Evolutionary conservation across 2,888 invertebrate genomes (phyloP).

Genomic region (Homarus gammarus): DNA sequence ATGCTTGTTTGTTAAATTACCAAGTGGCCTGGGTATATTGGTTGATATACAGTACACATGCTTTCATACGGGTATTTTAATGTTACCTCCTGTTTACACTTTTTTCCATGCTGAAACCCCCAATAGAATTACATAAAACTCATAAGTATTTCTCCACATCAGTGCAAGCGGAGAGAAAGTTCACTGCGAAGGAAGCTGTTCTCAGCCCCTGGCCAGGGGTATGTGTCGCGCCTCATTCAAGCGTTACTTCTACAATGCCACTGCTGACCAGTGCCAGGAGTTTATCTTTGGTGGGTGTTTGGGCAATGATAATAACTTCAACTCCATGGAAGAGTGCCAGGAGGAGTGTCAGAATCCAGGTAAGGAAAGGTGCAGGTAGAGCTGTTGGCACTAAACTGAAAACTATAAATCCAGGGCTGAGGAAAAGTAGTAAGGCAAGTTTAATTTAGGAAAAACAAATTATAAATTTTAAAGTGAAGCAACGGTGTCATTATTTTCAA

Average conservation of each 20-base stretch:
- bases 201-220: conserved; percentile 77
- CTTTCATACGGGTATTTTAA: no score
- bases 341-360: conserved; percentile 66
- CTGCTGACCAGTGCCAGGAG: conserved; percentile 70
- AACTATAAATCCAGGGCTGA: no score
- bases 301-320: conserved; percentile 76
- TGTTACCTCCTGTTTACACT: no score
- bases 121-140: no score
- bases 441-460: no score
- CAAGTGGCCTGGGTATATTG: no score
- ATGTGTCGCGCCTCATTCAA: conserved; percentile 76
- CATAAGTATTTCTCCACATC: not conserved
- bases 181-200: conserved; percentile 78
- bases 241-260: conserved; percentile 74
- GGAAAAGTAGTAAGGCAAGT: no score
- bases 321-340: conserved; percentile 63
- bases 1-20: no score
- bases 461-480: no score
- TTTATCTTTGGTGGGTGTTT: conserved; percentile 75
- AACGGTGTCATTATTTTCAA: not conserved
- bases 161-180: conserved; percentile 77
- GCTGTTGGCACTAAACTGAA: no score
- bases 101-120: no score
- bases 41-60: no score
- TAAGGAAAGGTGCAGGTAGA: conserved; percentile 1